Percentiles rank a stretch among this genome's conserved stretches.
Conservation (phyloP, 2,888 invertebrate species). For the Liposcelis brunnea region DNA sequence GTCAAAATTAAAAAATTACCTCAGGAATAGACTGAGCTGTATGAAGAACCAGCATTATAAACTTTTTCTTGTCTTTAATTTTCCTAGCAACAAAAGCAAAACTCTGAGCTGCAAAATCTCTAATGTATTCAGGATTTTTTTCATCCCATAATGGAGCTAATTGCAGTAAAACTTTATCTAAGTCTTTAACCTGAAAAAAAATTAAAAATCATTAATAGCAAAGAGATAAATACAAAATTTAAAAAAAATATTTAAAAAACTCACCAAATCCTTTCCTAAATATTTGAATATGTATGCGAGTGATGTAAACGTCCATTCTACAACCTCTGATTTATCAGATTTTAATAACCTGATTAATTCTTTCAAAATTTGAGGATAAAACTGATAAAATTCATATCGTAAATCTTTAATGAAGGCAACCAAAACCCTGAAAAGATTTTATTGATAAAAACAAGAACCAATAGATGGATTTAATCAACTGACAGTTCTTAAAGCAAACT, state of each 20-base stretch:
- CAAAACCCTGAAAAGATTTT: constrained; percentile 51
- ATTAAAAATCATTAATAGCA: background rate
- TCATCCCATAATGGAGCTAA: constrained; percentile 61
- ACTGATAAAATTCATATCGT: constrained; percentile 72
- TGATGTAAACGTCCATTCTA: constrained; percentile 74
- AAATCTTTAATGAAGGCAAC: constrained; percentile 77
- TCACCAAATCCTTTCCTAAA: constrained; percentile 55
- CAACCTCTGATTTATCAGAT: constrained; percentile 61
- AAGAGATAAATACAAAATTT: background rate
- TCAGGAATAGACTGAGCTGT: constrained; percentile 47
- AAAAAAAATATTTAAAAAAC: background rate
- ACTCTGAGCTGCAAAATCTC: constrained; percentile 88
- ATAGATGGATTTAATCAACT: constrained; percentile 9
- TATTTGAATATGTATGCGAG: constrained; percentile 83
- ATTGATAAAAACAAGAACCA: constrained; percentile 19
- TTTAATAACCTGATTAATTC: constrained; percentile 51
- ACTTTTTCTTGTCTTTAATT: constrained; percentile 58
- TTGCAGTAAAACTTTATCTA: constrained; percentile 49
- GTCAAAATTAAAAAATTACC: constrained; percentile 27
- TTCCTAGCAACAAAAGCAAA: constrained; percentile 89
- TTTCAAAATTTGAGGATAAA: constrained; percentile 59
- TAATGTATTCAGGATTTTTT: constrained; percentile 63
- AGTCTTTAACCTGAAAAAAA: constrained; percentile 39
- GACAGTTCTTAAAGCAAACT: constrained; percentile 26
- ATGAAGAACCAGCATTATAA: constrained; percentile 50